Conservation (phyloP, 2,888 invertebrate genomes). For the Schizaphis graminum region DNA sequence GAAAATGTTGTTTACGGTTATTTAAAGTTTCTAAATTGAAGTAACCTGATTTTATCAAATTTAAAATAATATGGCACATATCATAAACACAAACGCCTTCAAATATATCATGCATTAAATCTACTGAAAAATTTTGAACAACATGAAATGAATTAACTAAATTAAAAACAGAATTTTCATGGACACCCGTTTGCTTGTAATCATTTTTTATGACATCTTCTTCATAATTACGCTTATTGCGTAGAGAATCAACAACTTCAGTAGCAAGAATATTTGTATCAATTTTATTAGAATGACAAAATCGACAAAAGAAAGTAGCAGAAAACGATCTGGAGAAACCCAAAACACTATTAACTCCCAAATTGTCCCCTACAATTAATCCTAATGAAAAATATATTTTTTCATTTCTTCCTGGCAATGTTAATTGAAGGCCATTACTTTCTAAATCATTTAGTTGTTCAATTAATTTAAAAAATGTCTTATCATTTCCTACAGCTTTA, state of each 20-base stretch:
- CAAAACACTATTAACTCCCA: neutral
- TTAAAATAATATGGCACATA: conserved; percentile 11
- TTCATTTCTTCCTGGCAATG: neutral
- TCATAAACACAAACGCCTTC: conserved; percentile 2
- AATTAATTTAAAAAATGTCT: neutral
- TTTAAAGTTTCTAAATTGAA: neutral
- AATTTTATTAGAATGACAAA: conserved; percentile 11
- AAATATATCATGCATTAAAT: neutral
- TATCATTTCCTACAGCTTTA: neutral
- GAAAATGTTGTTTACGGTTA: conserved; percentile 16
- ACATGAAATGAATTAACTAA: neutral
- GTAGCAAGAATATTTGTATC: conserved; percentile 10
- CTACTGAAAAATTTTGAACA: conserved; percentile 14
- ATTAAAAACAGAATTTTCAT: conserved; percentile 11
- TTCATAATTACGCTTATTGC: neutral
- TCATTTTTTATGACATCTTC: conserved; percentile 7
- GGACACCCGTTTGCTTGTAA: neutral
- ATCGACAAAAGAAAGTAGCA: neutral
- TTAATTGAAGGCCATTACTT: neutral
- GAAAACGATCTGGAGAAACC: conserved; percentile 17
- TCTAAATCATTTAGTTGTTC: neutral
- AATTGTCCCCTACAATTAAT: neutral
- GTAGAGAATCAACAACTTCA: neutral
- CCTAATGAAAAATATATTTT: conserved; percentile 23
- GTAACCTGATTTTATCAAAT: neutral